Evolutionary conservation across 2,888 invertebrate species (phyloP).

Genomic region (Andrena fulva): DNA sequence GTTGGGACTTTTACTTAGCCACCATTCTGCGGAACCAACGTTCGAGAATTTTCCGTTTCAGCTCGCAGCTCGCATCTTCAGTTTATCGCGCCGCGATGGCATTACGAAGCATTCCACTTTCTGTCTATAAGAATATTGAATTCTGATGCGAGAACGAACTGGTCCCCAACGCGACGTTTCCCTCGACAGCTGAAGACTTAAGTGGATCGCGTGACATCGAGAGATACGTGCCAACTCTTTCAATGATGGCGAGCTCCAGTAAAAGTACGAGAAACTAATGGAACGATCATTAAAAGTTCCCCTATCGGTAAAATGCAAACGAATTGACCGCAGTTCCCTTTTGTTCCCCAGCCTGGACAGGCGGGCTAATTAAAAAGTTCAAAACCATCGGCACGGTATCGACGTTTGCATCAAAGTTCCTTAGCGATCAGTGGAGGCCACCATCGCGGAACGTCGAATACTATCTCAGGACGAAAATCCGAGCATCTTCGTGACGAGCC

Average conservation of each 20-base stretch:
- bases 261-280: no score
- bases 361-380: no score
- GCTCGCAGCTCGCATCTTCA: background rate
- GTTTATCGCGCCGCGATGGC: background rate
- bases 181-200: conserved; percentile 8
- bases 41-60: background rate
- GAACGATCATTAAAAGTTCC: no score
- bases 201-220: conserved; percentile 35
- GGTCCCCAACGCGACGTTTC: background rate
- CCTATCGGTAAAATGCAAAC: no score
- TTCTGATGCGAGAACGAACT: background rate
- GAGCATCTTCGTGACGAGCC: background rate
- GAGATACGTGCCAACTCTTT: conserved; percentile 13
- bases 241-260: no score
- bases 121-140: conserved; percentile 26
- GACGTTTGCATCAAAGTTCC: no score
- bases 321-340: no score
- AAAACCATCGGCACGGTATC: no score
- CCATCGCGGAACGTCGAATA: no score
- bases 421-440: no score
- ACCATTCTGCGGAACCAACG: background rate
- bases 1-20: background rate
- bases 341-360: no score
- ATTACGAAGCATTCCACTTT: background rate
- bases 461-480: conserved; percentile 6